phyloP scores from a whole-genome alignment of 2,113 vertebrate genomes.

The Syngnathus typhle region DNA sequence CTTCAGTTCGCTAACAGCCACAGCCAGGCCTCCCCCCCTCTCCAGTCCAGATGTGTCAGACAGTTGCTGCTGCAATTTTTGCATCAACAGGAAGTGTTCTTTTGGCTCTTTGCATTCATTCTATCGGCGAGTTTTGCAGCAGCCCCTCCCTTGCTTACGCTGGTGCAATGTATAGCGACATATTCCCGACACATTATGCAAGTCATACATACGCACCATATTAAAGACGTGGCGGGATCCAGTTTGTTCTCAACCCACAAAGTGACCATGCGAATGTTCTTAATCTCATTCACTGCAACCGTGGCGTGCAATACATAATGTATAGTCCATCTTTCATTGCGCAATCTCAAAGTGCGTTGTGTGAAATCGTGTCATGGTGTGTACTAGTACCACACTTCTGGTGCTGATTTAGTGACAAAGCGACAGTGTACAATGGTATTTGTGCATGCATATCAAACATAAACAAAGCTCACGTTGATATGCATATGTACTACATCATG shows the following conservation, averaged over 20 bases:
- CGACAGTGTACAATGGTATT: too few species aligned
- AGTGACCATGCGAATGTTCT: slow-evolving; percentile 1
- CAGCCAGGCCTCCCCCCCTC: slow-evolving; percentile 72
- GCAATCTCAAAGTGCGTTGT: background rate
- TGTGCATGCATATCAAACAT: background rate
- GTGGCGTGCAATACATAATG: background rate
- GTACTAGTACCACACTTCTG: too few species aligned
- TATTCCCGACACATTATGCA: slow-evolving; percentile 19
- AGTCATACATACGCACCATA: slow-evolving; percentile 9
- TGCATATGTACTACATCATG: background rate
- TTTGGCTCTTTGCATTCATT: slow-evolving; percentile 65
- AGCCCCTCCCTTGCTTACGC: slow-evolving; percentile 59
- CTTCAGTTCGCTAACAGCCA: slow-evolving; percentile 59
- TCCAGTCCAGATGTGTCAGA: slow-evolving; percentile 72
- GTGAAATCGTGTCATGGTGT: background rate
- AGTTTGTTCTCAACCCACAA: slow-evolving; percentile 12
- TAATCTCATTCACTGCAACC: slow-evolving; percentile 16
- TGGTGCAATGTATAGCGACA: slow-evolving; percentile 42
- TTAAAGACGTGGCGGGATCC: slow-evolving; percentile 1
- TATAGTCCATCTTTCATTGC: slow-evolving; percentile 8
- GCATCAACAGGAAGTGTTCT: slow-evolving; percentile 73
- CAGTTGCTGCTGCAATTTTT: slow-evolving; percentile 72
- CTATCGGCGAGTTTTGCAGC: slow-evolving; percentile 58
- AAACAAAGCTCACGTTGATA: background rate
- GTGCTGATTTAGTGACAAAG: background rate